Evolutionary conservation across 2,888 invertebrate species (phyloP), one percentile per base, ranked within the genome.

Genomic region (Tetranychus piercei): DNA sequence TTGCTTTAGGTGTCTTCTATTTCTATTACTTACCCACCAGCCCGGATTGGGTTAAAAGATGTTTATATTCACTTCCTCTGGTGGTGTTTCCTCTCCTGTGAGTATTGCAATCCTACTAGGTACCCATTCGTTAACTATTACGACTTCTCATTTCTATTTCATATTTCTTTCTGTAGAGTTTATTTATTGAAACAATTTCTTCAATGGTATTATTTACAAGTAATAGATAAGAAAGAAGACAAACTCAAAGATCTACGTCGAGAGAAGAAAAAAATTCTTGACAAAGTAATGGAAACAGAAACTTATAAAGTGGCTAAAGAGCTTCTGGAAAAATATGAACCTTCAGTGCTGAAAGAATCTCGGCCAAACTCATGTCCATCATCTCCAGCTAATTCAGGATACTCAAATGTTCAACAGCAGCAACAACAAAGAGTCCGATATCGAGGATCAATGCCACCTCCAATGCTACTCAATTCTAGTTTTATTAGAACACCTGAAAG

Each of bases 201-300:
- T 80, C 89, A 90, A 64, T 92, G 91, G 90, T 94, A 92, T 83
- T 96, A 91, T 82, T 88, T 89, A 79, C 87, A 90, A 82, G 89
- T 90, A 81, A 85, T 94, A 74, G 87, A 87, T 76, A 88, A 87
- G 81, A 93, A 92, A 83, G 88, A 90, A 81, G 85, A 86, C 75
- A 89, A 89, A 81, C 83, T 92, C 66, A 84, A 83, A 72, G 86
- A 86, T 74, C 86, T 94, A 82, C 86, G 88, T 79, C 87, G 87
- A n/a, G 88, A 92, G 80, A 94, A 92, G 81, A 90, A 88, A 82
- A 88, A 90, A 82, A 88, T 96, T 78, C 84, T 99, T 75, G 94
- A 97, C 81, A 90, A 92, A 81, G 95, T 99, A 55, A 95, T 92
- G 88, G 95, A 97, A 81, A 96, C 89, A 65, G 96, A 97, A 83